Percentiles rank a stretch among this genome's conserved stretches.
Conservation (phyloP, 1,140 invertebrate genomes). For the Bombus sibiricus region DNA sequence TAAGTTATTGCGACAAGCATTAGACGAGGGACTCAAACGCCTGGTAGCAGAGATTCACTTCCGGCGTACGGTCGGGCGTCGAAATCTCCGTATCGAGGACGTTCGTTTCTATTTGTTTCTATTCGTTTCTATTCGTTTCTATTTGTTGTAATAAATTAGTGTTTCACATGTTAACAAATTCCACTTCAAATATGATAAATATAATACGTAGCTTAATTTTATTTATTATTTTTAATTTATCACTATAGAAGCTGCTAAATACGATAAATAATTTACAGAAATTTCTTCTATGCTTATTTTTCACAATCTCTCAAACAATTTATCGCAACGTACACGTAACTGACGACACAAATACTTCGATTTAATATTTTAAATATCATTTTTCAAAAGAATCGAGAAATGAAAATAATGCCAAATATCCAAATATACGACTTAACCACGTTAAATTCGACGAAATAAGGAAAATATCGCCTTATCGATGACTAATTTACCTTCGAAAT, state of each 20-base stretch:
- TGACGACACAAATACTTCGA: too few species aligned
- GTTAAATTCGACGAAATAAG: too few species aligned
- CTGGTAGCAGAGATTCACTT: slow-evolving; percentile 48
- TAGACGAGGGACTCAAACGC: slow-evolving; percentile 50
- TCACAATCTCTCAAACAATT: background rate
- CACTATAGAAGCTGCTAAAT: too few species aligned
- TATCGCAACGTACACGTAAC: background rate
- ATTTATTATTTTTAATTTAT: too few species aligned
- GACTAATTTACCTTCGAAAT: background rate
- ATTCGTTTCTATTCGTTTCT: background rate
- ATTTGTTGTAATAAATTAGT: background rate
- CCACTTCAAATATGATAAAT: too few species aligned
- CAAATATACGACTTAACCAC: background rate
- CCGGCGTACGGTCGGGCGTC: slow-evolving; percentile 53
- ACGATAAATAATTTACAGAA: background rate
- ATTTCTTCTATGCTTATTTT: background rate
- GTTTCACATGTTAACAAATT: too few species aligned
- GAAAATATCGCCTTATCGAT: background rate
- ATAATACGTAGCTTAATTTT: too few species aligned
- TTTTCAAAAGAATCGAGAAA: background rate
- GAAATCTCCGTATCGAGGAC: slow-evolving; percentile 56
- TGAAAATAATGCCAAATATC: too few species aligned
- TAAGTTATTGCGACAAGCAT: slow-evolving; percentile 28
- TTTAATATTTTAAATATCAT: too few species aligned
- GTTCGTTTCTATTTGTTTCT: background rate